Base-by-base conservation (phyloP, 1,140 invertebrate species). In the Drosophila trapezifrons region DNA sequence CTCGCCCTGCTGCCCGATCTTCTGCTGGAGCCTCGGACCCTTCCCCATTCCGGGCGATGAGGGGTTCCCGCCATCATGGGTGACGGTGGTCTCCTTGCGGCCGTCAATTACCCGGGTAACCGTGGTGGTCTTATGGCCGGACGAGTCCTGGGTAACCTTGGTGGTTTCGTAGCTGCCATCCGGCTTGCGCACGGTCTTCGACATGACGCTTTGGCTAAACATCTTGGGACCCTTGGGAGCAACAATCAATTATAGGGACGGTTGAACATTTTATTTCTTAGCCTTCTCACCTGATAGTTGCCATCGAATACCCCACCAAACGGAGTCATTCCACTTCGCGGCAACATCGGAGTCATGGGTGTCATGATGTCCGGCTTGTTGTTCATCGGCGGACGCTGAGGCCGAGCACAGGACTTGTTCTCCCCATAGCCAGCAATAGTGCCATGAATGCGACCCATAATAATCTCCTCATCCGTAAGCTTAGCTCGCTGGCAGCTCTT, bases 131-230 rank as follows among this genome's bases (percentile, higher is more conserved):
- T 76, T 84, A 13, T 90, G 86, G 1, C 91, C 91, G 8, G 78
- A 76, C 0, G 91, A 83, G 45, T 91, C 91, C 52, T 83, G 77
- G 8, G 90, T 82, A 27, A 91, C 73, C 70, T 91, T 90, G 13
- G 86, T 91, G 22, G 89, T 91, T 75, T 92, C 90, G 62, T 82
- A 91, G 29, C 76, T 82, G 27, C 91, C 91, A 72, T 92, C 91
- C 9, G 91, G 90, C 40, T 91, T 92, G 42, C 90, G 90, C 52
- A 91, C 69, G 4, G 87, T 91, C 70, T 92, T 91, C 15, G 81
- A 85, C 91, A 92, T 91, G 18, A 92, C 80, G 51, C 91, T 92
- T 52, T 92, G 91, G 49, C 91, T 89, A n/a, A 92, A 92, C 75
- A 92, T 87, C 74, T 92, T 92, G 12, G 91, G 91, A 9, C 91